Evolutionary conservation across 2,113 vertebrate genomes (phyloP).

Genomic region (Callospermophilus lateralis): DNA sequence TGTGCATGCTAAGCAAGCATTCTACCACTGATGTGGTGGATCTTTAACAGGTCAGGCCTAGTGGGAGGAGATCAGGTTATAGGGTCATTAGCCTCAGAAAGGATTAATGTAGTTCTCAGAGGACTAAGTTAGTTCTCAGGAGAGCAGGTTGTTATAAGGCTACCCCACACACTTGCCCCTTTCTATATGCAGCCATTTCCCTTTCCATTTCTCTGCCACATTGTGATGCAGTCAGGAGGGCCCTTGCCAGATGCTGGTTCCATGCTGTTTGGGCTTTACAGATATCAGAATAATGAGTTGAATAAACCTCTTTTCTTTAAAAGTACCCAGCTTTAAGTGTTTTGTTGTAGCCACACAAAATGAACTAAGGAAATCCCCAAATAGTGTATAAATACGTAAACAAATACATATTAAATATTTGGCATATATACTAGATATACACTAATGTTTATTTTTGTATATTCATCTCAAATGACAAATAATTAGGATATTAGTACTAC

Average conservation of each 20-base stretch:
- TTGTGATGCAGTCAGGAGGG: not conserved
- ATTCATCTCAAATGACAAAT: not conserved
- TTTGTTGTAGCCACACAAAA: not conserved
- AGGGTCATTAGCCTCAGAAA: not conserved
- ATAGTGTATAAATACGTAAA: not conserved
- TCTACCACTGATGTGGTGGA: not conserved
- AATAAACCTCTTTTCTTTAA: not conserved
- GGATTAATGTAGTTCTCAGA: not conserved
- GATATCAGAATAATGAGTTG: not conserved
- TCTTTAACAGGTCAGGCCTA: not conserved
- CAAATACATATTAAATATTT: not conserved
- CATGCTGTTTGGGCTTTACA: not conserved
- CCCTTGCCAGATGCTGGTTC: no score
- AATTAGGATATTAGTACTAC: not conserved
- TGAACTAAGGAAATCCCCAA: not conserved
- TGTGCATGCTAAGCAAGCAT: not conserved
- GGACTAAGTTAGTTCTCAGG: not conserved
- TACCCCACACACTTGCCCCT: not conserved
- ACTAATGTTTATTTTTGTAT: not conserved
- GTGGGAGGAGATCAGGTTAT: not conserved
- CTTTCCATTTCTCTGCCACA: not conserved
- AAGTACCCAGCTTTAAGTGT: not conserved
- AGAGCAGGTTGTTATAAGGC: not conserved
- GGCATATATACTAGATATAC: not conserved
- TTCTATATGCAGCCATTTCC: not conserved